phyloP scores from a whole-genome alignment of 2,113 vertebrate genomes.

The Macquaria australasica region DNA sequence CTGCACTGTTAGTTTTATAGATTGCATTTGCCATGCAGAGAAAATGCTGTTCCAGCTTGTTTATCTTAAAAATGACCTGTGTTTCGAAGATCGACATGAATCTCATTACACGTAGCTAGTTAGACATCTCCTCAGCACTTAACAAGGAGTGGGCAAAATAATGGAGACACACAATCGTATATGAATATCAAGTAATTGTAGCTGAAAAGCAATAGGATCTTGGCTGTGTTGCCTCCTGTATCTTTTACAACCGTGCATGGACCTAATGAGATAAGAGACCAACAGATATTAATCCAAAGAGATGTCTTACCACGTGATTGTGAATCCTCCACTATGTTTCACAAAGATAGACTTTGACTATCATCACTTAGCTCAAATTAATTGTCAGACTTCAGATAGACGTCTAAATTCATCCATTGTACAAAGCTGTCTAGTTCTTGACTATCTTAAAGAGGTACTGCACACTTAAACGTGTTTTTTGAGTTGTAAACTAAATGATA shows the following conservation, averaged over 20 bases:
- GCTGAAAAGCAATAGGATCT: background rate
- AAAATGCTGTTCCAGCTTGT: slow-evolving; percentile 51
- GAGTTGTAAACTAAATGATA: too few relatives aligned
- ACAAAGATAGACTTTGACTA: background rate
- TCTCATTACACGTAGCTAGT: slow-evolving; percentile 39
- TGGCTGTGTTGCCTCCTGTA: background rate
- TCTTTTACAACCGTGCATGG: slow-evolving; percentile 16
- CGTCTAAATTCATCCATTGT: background rate
- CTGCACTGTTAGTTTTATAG: slow-evolving; percentile 76
- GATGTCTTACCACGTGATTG: background rate
- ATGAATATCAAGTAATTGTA: slow-evolving; percentile 37
- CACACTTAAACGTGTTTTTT: too few relatives aligned
- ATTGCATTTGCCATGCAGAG: slow-evolving; percentile 65
- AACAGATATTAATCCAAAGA: background rate
- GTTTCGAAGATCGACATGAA: slow-evolving; percentile 38
- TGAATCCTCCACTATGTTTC: background rate
- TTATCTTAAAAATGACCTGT: slow-evolving; percentile 58
- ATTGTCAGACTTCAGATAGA: background rate
- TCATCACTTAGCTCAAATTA: background rate
- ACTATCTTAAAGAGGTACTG: background rate
- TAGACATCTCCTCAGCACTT: background rate
- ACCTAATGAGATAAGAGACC: background rate
- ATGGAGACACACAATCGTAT: background rate
- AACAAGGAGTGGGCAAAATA: slow-evolving; percentile 16
- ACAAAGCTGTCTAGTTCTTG: background rate